phyloP scores from a whole-genome alignment of 2,113 vertebrate genomes.

The Picathartes gymnocephalus region DNA sequence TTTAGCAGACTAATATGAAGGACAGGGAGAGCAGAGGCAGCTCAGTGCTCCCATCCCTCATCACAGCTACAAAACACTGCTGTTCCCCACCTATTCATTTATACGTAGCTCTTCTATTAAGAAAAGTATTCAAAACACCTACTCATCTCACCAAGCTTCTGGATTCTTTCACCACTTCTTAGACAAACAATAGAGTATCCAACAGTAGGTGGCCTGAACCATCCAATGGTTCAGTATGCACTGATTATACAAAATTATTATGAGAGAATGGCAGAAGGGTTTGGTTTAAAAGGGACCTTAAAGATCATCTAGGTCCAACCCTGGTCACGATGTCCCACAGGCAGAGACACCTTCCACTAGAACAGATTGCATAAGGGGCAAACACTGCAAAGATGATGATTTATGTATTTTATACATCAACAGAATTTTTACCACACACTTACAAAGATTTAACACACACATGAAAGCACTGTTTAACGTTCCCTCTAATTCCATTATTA shows the following conservation, averaged over 20 bases:
- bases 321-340: neutral
- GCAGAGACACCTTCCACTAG: neutral
- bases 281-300: neutral
- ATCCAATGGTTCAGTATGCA: neutral
- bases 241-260: neutral
- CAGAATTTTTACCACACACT: neutral
- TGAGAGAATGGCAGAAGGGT: neutral
- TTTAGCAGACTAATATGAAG: neutral
- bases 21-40: neutral
- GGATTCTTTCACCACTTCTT: neutral
- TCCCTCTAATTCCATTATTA: neutral
- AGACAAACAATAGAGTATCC: neutral
- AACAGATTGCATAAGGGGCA: neutral
- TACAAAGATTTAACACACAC: neutral
- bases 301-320: neutral
- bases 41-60: neutral
- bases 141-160: neutral
- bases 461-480: neutral
- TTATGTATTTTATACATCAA: neutral
- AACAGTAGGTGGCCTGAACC: neutral
- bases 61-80: neutral
- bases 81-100: neutral
- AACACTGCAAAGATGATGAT: neutral
- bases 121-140: neutral
- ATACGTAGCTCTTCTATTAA: neutral